Evolutionary conservation across 2,888 invertebrate genomes (phyloP), one percentile per base, ranked within the genome.

Genomic region (Taphrorychus bicolor): DNA sequence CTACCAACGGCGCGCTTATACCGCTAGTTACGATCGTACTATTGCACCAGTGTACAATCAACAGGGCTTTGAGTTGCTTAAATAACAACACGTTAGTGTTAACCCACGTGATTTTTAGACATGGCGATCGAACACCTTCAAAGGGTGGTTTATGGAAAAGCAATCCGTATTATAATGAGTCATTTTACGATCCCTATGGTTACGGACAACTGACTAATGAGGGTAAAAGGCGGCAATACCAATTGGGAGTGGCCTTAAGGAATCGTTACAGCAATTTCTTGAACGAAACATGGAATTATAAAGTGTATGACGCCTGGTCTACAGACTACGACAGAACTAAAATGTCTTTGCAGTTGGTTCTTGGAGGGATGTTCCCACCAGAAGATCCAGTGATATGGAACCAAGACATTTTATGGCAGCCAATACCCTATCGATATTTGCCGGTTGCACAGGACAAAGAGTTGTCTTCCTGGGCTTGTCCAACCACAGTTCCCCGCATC

Each of bases 51-150:
- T 45, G 2, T n/a, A n/a, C 2, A 5, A 3, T 2, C 2, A 19
- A 2, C 51, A 51, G 5, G 9, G 16, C 32, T 9, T 7, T 32
- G 1, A 57, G 17, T 4, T 41, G 42, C 42, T 3, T 7, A 22
- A 23, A n/a, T 1, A 57, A 48, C 18, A 24, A 17, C 17, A 59
- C 59, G 5, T 16, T 63, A 14, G 57, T 57, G 16, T 21, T 49
- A 22, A 22, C 40, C 16, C 64, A 64, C 23, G 64, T 64, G 90
- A 80, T 92, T 54, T 90, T 87, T 78, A 84, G 93, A 56, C 93
- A 93, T 84, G 93, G 93, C 17, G 89, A 91, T 73, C 83, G 93
- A 76, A 89, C 91, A 70, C 91, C 92, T 4, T 87, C 87, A 45
- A 61, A 66, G 32, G 69, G 51, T 52, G 86, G 86, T 71, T 86